phyloP scores from a whole-genome alignment of 2,888 invertebrate species.

The Mayetiola destructor region DNA sequence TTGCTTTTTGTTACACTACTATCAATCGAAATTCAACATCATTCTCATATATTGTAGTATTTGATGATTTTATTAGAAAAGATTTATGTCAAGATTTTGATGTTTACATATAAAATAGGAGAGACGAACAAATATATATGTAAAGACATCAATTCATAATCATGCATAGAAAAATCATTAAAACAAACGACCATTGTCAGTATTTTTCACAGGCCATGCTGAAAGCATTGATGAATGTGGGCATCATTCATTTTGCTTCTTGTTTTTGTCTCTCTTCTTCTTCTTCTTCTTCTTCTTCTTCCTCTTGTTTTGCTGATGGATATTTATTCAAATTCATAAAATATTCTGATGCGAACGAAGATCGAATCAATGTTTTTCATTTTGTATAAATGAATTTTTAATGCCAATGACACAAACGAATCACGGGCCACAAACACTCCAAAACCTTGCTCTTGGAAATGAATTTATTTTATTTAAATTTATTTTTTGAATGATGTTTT shows the following conservation, averaged over 20 bases:
- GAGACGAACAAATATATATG: too few relatives aligned
- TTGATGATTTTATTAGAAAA: too few relatives aligned
- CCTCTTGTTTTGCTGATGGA: background rate
- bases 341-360: background rate
- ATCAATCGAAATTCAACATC: too few relatives aligned
- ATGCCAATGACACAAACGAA: background rate
- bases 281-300: background rate
- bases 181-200: too few relatives aligned
- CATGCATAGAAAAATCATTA: too few relatives aligned
- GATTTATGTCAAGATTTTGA: too few relatives aligned
- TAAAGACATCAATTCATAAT: too few relatives aligned
- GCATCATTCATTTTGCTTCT: too few relatives aligned
- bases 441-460: conserved; percentile 1
- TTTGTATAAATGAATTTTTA: background rate
- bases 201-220: too few relatives aligned
- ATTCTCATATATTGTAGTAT: too few relatives aligned
- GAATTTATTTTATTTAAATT: background rate
- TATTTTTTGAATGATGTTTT: background rate
- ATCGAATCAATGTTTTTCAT: background rate
- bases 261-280: background rate
- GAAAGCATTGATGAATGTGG: background rate
- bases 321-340: background rate
- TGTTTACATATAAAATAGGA: too few relatives aligned
- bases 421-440: background rate
- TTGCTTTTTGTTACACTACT: too few relatives aligned